Percentiles rank a stretch among this genome's conserved stretches.
These are phyloP conservation scores for Trialeurodes vaporariorum DNA, from an alignment of 1,140 invertebrate species.

Conservation along the genomic window DNA sequence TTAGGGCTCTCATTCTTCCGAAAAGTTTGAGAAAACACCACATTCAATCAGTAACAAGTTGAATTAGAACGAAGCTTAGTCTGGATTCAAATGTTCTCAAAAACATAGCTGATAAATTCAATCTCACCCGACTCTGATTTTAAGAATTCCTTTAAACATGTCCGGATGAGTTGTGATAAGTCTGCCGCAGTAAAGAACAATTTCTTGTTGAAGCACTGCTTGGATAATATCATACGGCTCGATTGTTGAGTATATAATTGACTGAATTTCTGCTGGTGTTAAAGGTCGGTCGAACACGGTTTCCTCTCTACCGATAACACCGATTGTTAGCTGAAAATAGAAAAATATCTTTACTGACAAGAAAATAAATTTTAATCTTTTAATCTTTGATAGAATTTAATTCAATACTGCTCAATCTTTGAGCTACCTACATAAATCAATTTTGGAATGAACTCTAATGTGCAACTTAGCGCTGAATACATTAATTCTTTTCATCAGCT, in stretches of 20 bases:
- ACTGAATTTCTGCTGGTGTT: constrained; percentile 83
- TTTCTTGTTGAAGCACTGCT: constrained; percentile 91
- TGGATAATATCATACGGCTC: constrained; percentile 83
- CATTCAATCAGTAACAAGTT: too few species aligned
- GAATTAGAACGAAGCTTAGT: too few species aligned
- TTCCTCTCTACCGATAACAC: constrained; percentile 86
- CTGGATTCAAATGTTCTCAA: too few species aligned
- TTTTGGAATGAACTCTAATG: background rate
- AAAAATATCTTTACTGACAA: too few species aligned
- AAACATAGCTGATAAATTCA: constrained; percentile 15
- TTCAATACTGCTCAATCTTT: too few species aligned
- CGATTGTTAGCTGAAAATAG: constrained; percentile 72
- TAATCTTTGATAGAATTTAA: too few species aligned
- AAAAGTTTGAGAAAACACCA: constrained; percentile 7
- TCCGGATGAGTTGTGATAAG: constrained; percentile 84
- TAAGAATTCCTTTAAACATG: constrained; percentile 89
- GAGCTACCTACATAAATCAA: too few species aligned
- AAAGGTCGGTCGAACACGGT: constrained; percentile 94
- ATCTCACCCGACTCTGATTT: constrained; percentile 77
- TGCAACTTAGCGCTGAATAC: background rate
- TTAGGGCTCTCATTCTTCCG: background rate
- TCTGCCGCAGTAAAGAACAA: constrained; percentile 87
- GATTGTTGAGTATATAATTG: constrained; percentile 72
- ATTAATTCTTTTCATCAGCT: background rate
- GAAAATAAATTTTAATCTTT: background rate